Percentiles rank a stretch among this genome's conserved stretches.
Conservation (phyloP, 2,888 invertebrate species). For the Eurois occulta region DNA sequence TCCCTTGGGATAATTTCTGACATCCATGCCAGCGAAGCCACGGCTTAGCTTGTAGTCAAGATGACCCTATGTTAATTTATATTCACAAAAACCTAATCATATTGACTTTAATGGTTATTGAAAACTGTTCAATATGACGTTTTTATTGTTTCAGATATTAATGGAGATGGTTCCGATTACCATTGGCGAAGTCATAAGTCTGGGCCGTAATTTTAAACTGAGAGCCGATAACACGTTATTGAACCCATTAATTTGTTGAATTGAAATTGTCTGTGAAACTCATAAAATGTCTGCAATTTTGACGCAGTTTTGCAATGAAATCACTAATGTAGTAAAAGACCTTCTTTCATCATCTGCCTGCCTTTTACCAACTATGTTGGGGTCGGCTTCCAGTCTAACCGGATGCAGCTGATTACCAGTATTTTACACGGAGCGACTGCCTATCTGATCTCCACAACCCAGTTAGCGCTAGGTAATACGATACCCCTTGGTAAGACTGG, state of each 20-base stretch:
- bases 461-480: too few species aligned
- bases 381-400: too few species aligned
- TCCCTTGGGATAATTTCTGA: background rate
- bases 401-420: too few species aligned
- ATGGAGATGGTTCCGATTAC: constrained; percentile 60
- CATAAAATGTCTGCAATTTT: constrained; percentile 3
- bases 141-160: constrained; percentile 61
- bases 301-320: background rate
- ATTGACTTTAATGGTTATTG: constrained; percentile 63
- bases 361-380: too few species aligned
- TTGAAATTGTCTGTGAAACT: constrained; percentile 14
- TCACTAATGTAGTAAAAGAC: background rate
- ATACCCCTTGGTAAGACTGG: too few species aligned
- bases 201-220: constrained; percentile 50
- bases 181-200: constrained; percentile 54
- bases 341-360: too few species aligned
- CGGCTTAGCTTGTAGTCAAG: constrained; percentile 2
- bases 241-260: constrained; percentile 40
- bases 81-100: constrained; percentile 61
- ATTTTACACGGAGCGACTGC: too few species aligned
- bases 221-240: constrained; percentile 50
- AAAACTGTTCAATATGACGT: constrained; percentile 46
- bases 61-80: constrained; percentile 16
- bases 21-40: background rate
- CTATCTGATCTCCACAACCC: too few species aligned